These are phyloP conservation scores for Strix aluco DNA, from an alignment of 2,113 vertebrate species.

Conservation along the genomic window DNA sequence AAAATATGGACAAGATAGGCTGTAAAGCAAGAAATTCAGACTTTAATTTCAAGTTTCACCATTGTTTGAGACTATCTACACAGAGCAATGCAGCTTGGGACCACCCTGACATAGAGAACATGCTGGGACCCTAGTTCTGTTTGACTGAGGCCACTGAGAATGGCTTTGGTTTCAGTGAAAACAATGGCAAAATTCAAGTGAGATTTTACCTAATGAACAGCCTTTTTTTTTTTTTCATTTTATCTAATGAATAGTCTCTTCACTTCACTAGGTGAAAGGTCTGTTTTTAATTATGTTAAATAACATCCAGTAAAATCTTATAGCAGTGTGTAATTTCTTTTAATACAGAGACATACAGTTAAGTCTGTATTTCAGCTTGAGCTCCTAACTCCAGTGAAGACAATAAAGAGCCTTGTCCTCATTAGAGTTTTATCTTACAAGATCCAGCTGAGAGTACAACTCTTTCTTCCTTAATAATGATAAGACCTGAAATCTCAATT, in stretches of 20 bases:
- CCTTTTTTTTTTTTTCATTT: neutral
- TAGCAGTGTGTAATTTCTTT: neutral
- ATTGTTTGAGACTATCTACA: neutral
- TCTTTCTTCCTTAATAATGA: neutral
- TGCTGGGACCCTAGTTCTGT: neutral
- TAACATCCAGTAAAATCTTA: neutral
- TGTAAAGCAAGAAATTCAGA: neutral
- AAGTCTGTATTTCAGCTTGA: neutral
- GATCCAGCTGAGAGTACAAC: neutral
- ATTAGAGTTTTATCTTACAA: neutral
- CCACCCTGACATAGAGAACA: neutral
- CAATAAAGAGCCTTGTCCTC: neutral
- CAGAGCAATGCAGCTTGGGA: neutral
- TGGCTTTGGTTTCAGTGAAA: neutral
- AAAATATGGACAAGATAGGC: neutral
- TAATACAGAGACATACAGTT: neutral
- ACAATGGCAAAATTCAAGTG: neutral
- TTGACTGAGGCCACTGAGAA: neutral
- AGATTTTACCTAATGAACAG: neutral
- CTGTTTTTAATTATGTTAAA: constrained; percentile 8
- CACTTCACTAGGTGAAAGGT: neutral
- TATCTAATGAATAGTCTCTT: constrained; percentile 22
- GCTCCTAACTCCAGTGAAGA: neutral
- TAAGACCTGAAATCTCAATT: neutral
- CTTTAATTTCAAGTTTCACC: neutral